Evolutionary conservation across 92 coral and sea anemone genomes (phyloP).

Genomic region (Siderastrea radians): DNA sequence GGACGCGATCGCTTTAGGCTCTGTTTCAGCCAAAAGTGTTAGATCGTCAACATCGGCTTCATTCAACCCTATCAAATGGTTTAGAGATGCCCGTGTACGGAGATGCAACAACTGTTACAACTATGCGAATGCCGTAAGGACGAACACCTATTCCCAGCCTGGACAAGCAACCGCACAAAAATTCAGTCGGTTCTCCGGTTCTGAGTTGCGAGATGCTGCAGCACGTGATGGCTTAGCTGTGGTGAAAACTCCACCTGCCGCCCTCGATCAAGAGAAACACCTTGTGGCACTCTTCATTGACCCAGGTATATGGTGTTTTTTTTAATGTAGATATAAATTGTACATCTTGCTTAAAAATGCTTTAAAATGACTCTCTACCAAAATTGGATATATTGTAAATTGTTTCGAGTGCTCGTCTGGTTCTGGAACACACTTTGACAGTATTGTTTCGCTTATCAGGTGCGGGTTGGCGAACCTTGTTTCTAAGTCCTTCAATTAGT

Average conservation of each 20-base stretch:
- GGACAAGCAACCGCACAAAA: neutral
- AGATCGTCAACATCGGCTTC: neutral
- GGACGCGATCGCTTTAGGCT: neutral
- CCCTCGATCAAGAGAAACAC: neutral
- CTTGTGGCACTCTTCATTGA: neutral
- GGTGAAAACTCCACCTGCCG: neutral
- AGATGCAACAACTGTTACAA: constrained; percentile 7
- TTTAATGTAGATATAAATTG: too few species aligned
- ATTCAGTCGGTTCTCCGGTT: neutral
- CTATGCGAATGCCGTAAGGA: neutral
- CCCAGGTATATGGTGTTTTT: neutral
- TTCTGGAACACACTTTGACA: too few species aligned
- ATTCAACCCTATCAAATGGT: neutral
- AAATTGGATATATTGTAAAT: too few species aligned
- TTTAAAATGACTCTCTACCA: too few species aligned
- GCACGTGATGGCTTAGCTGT: neutral
- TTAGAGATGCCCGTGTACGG: neutral
- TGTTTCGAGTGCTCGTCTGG: too few species aligned
- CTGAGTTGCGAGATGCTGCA: neutral
- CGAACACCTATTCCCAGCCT: neutral
- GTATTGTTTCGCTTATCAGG: too few species aligned
- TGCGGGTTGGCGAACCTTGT: too few species aligned
- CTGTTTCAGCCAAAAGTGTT: neutral
- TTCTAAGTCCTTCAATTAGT: too few species aligned
- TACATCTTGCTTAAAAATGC: too few species aligned